These are phyloP conservation scores for Cetonia aurata DNA, from an alignment of 2,888 invertebrate genomes.

Conservation along the genomic window DNA sequence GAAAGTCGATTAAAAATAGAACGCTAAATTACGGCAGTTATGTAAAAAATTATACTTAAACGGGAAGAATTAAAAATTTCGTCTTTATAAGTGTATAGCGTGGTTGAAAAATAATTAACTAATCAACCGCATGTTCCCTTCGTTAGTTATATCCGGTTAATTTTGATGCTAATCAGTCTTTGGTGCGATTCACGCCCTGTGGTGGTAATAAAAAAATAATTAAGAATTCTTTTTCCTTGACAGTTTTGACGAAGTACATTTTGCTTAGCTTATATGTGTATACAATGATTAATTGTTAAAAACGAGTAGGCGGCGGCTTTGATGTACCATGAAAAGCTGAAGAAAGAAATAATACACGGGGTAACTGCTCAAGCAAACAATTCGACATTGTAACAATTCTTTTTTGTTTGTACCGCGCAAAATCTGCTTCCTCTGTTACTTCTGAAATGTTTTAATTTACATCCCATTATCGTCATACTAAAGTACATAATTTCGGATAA, in stretches of 20 bases:
- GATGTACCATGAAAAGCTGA: background rate
- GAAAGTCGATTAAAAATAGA: conserved; percentile 2
- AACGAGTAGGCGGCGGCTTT: conserved; percentile 12
- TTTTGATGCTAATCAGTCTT: conserved; percentile 17
- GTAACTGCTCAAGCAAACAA: too few species aligned
- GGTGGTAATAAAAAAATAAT: conserved; percentile 13
- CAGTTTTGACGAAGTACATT: conserved; percentile 29
- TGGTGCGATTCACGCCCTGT: conserved; percentile 8
- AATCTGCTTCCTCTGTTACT: too few species aligned
- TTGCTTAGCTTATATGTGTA: too few species aligned
- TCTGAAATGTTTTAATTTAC: too few species aligned
- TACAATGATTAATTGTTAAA: conserved; percentile 31
- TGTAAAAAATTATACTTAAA: conserved; percentile 3
- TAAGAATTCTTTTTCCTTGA: conserved; percentile 15
- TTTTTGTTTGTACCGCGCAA: too few species aligned
- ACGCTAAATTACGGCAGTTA: background rate
- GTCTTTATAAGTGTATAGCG: background rate
- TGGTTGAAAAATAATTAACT: conserved; percentile 19
- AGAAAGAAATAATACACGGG: too few species aligned
- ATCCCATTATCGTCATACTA: too few species aligned
- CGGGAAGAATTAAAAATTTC: background rate
- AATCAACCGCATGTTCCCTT: conserved; percentile 10
- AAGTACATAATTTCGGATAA: too few species aligned
- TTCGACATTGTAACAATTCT: too few species aligned
- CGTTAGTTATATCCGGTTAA: conserved; percentile 25